These are phyloP conservation scores for Nomada ferruginata DNA, from an alignment of 2,888 invertebrate genomes.

Conservation along the genomic window DNA sequence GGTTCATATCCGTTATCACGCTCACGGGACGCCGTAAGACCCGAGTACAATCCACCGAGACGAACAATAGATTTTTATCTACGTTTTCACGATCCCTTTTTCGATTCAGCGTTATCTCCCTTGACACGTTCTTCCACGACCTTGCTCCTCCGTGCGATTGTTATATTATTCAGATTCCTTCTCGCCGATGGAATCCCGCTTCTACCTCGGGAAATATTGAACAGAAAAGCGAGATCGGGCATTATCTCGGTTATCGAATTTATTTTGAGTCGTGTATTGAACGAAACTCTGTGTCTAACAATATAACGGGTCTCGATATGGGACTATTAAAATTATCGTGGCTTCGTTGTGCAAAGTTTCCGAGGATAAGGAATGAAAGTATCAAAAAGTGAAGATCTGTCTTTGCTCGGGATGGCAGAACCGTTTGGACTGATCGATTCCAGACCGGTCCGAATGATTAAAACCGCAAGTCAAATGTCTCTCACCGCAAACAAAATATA, in stretches of 20 bases:
- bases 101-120: conserved; percentile 19
- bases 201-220: not conserved
- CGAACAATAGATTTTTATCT: conserved; percentile 50
- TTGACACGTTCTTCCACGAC: conserved; percentile 24
- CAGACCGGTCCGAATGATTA: conserved; percentile 65
- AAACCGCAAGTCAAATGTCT: conserved; percentile 56
- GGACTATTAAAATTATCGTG: not conserved
- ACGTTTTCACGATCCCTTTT: conserved; percentile 9
- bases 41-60: conserved; percentile 25
- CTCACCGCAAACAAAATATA: conserved; percentile 36
- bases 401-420: not conserved
- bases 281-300: not conserved
- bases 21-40: conserved; percentile 8
- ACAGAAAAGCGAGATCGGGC: not conserved
- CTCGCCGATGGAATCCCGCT: conserved; percentile 10
- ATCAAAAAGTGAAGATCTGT: not conserved
- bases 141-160: conserved; percentile 25
- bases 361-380: not conserved
- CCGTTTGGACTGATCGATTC: conserved; percentile 55
- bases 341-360: too few relatives aligned
- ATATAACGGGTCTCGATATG: not conserved
- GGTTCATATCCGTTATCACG: not conserved
- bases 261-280: not conserved
- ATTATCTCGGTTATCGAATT: not conserved
- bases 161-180: conserved; percentile 63